These are phyloP conservation scores for Parasteatoda lunata DNA, from an alignment of 2,888 invertebrate genomes.

Conservation along the genomic window DNA sequence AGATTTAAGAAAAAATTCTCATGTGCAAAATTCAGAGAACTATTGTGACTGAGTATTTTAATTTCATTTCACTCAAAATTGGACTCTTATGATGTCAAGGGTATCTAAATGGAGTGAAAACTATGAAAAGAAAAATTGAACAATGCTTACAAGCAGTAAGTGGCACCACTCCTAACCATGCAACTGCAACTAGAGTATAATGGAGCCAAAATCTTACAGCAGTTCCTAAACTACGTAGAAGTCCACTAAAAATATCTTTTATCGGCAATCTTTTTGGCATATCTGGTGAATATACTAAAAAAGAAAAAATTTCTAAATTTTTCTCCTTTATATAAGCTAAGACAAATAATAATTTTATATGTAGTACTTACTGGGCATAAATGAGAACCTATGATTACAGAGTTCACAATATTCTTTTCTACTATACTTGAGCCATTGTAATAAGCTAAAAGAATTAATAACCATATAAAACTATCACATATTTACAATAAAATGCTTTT, in stretches of 20 bases:
- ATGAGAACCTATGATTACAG: slow-evolving; percentile 97
- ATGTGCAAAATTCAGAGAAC: too few relatives aligned
- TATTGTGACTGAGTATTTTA: too few relatives aligned
- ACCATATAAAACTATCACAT: slow-evolving; percentile 73
- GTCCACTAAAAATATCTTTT: slow-evolving; percentile 91
- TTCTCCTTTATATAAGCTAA: not conserved
- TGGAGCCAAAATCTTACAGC: slow-evolving; percentile 98
- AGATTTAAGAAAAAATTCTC: too few relatives aligned
- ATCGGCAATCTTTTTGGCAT: slow-evolving; percentile 98
- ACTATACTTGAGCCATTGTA: slow-evolving; percentile 99
- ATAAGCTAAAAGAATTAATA: slow-evolving; percentile 80
- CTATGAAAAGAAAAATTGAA: not conserved
- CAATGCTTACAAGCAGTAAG: slow-evolving; percentile 86
- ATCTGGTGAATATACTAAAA: slow-evolving; percentile 93
- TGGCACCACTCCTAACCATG: slow-evolving; percentile 98
- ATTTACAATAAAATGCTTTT: slow-evolving; percentile 1
- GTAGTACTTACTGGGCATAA: slow-evolving; percentile 85
- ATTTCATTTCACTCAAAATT: too few relatives aligned
- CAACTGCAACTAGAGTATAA: slow-evolving; percentile 95
- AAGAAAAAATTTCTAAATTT: slow-evolving; percentile 4
- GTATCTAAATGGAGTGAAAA: not conserved
- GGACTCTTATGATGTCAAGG: too few relatives aligned
- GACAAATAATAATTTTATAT: too few relatives aligned
- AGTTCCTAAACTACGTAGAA: slow-evolving; percentile 89
- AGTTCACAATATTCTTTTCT: slow-evolving; percentile 98